Base-by-base conservation (phyloP, 2,888 invertebrate species). In the Pyrrhia umbra region DNA sequence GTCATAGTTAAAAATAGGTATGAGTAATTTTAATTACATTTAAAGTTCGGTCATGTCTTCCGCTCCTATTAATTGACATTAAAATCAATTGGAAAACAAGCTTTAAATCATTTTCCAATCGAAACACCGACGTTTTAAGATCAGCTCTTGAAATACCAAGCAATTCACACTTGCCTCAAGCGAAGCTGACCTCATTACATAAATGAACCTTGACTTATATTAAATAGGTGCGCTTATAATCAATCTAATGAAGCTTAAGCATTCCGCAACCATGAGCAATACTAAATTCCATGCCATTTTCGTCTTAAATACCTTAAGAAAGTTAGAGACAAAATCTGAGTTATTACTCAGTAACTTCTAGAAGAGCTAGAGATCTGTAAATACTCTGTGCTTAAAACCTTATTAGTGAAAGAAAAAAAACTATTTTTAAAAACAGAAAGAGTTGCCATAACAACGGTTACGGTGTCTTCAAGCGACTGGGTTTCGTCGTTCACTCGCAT, bases 401-500 rank as follows among this genome's bases (percentile, higher is more conserved):
- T 52, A 61, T 64, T 47, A 18, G 9, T 6, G 34, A 63, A 61
- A 68, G 18, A 55, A 77, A 61, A 66, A 64, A 59, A 45, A 42
- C 9, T 6, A 40, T 59, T 58, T 39, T 66, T 13, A 50, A 68
- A 65, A 68, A 34, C 5, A 49, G 49, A 59, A 42, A 10, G n/a
- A 25, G 10, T 66, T 67, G 60, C 51, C 55, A 56, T 85, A 89
- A 91, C 34, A 34, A 34, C 34, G 30, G 30, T 30, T 30, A 30
- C 91, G 89, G 91, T 90, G 90, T 84, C 77, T 75, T 74, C 72
- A 9, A 43, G 54, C 71, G 82, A 86, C 86, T 87, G 85, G 84
- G 92, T 92, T 92, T 90, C 90, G 87, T 90, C 85, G 76, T 83
- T 75, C 70, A 69, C 46, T 77, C 70, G 68, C 74, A 91, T 92